These are phyloP conservation scores for Sylvia atricapilla DNA, from an alignment of 2,113 vertebrate species.

Conservation along the genomic window DNA sequence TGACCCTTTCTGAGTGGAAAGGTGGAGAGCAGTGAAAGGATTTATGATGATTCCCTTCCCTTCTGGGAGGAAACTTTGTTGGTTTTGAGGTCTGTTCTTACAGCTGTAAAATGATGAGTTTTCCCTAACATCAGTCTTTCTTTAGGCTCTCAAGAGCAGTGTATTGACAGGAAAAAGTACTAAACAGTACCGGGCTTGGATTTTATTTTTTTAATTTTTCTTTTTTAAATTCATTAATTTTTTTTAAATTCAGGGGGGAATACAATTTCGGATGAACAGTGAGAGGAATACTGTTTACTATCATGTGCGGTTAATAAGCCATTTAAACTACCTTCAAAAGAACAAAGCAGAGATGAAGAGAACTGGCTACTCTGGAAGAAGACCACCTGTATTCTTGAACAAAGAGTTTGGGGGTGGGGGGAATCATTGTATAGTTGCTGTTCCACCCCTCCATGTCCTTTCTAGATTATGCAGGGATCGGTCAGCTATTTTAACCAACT, in stretches of 20 bases:
- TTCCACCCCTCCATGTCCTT: neutral
- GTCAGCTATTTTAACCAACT: neutral
- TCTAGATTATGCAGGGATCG: neutral
- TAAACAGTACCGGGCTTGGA: neutral
- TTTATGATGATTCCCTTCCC: neutral
- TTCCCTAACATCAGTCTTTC: neutral
- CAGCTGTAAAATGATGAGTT: neutral
- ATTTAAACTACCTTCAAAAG: neutral
- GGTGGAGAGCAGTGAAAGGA: neutral
- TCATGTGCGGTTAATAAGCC: neutral
- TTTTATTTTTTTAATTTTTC: neutral
- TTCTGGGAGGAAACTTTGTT: neutral
- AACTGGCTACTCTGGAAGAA: neutral
- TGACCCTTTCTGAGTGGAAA: neutral
- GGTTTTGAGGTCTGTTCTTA: neutral
- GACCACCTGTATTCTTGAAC: neutral
- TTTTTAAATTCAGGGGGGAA: rapidly evolving
- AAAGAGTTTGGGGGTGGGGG: neutral
- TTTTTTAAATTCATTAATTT: no score
- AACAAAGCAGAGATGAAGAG: neutral
- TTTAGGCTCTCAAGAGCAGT: neutral
- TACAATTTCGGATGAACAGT: neutral
- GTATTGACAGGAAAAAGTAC: neutral
- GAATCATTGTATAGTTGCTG: neutral
- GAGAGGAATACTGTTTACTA: neutral